Evolutionary conservation across 2,113 vertebrate genomes (phyloP).

Genomic region (Garra rufa): DNA sequence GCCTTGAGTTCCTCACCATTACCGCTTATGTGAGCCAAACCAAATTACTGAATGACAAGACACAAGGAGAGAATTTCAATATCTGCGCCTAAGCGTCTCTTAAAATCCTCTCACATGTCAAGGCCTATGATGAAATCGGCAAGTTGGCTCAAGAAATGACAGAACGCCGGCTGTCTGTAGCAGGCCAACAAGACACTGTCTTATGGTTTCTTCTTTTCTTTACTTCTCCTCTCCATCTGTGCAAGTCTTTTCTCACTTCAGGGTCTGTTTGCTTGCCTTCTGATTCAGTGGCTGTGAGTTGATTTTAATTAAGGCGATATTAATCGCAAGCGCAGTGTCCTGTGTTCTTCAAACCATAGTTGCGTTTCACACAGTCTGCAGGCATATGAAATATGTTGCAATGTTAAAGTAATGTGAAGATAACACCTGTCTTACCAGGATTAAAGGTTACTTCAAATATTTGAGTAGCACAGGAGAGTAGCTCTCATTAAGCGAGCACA

Average conservation of each 20-base stretch:
- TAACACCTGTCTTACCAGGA: conserved; percentile 21
- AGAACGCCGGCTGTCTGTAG: background rate
- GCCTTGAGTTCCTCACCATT: conserved; percentile 12
- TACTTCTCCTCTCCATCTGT: conserved; percentile 45
- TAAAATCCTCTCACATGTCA: background rate
- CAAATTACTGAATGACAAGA: conserved; percentile 7
- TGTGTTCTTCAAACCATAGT: background rate
- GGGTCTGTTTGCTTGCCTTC: conserved; percentile 15
- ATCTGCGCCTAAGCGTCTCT: background rate
- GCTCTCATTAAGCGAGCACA: conserved; percentile 13
- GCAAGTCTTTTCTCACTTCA: conserved; percentile 23
- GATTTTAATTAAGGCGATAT: conserved; percentile 17
- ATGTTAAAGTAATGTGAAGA: background rate
- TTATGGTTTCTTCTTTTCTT: conserved; percentile 16
- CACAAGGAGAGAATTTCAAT: conserved; percentile 8
- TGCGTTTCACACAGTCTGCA: background rate
- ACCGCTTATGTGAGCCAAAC: conserved; percentile 13
- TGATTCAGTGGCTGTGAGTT: conserved; percentile 7
- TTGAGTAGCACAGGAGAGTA: conserved; percentile 8
- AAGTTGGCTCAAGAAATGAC: background rate
- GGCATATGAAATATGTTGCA: background rate
- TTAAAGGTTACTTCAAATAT: conserved; percentile 23
- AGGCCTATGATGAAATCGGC: background rate
- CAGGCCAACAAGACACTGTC: conserved; percentile 14
- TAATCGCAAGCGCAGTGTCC: background rate